phyloP scores from a whole-genome alignment of 2,888 invertebrate genomes.

The Synanthedon formicaeformis region DNA sequence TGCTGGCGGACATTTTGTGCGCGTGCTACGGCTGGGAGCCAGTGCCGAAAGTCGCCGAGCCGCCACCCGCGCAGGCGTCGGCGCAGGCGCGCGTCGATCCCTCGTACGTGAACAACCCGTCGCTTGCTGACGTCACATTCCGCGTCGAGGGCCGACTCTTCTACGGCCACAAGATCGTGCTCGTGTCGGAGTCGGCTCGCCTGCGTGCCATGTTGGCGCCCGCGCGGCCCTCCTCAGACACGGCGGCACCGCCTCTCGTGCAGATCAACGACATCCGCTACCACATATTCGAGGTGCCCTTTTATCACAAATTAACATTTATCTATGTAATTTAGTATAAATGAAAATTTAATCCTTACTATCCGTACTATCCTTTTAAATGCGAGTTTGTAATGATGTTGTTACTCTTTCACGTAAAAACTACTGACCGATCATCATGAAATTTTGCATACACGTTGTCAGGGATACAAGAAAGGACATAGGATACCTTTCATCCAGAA shows the following conservation, averaged over 20 bases:
- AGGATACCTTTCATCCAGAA: no score
- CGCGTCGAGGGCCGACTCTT: slow-evolving; percentile 91
- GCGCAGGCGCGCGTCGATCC: slow-evolving; percentile 86
- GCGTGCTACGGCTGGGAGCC: slow-evolving; percentile 90
- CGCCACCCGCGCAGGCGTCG: slow-evolving; percentile 71
- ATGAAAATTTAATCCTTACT: no score
- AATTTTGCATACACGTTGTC: no score
- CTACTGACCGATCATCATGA: no score
- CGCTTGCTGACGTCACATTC: slow-evolving; percentile 92
- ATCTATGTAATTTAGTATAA: no score
- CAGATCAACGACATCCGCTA: slow-evolving; percentile 94
- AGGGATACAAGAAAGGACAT: no score
- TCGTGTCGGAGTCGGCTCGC: slow-evolving; percentile 89
- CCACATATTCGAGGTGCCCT: slow-evolving; percentile 86
- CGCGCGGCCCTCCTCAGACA: slow-evolving; percentile 29
- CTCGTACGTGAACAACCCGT: slow-evolving; percentile 93
- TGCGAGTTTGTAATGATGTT: no score
- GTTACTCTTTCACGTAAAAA: no score
- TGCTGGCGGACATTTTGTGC: slow-evolving; percentile 89
- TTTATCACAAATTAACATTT: no score
- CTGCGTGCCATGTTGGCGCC: slow-evolving; percentile 84
- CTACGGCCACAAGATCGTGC: slow-evolving; percentile 93
- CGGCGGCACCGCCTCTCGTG: slow-evolving; percentile 77
- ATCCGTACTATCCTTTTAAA: no score
- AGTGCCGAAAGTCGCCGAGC: slow-evolving; percentile 71